Percentiles rank a stretch among this genome's conserved stretches.
Conservation (phyloP, 2,888 invertebrate species). For the Drosophila phalerata region DNA sequence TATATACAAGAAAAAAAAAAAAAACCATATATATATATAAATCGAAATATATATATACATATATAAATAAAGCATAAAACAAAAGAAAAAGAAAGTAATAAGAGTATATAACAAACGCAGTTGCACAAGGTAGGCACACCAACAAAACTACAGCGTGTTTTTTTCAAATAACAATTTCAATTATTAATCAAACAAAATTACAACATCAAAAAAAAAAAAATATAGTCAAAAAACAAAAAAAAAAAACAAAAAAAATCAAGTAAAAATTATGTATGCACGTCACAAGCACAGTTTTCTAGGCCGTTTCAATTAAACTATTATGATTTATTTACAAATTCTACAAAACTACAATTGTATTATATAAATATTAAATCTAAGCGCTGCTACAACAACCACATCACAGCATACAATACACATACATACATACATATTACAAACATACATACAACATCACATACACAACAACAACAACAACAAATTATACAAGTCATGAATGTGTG, state of each 20-base stretch:
- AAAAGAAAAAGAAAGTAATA: constrained; percentile 64
- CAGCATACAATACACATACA: constrained; percentile 2
- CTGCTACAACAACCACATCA: constrained; percentile 31
- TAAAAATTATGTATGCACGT: constrained; percentile 72
- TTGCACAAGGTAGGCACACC: constrained; percentile 85
- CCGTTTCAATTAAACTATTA: constrained; percentile 73
- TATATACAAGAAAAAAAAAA: constrained; percentile 54
- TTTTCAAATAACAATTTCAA: constrained; percentile 74
- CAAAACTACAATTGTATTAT: constrained; percentile 51
- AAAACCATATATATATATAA: constrained; percentile 60
- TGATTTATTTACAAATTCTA: constrained; percentile 69
- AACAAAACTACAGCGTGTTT: constrained; percentile 78
- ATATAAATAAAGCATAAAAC: constrained; percentile 57
- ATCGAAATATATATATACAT: constrained; percentile 70
- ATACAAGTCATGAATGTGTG: constrained; percentile 42
- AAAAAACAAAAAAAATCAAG: constrained; percentile 44
- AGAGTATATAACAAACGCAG: constrained; percentile 82
- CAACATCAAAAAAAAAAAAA: constrained; percentile 12
- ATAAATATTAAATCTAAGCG: constrained; percentile 65
- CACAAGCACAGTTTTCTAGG: constrained; percentile 79
- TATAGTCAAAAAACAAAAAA: constrained; percentile 27
- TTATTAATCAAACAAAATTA: constrained; percentile 66
- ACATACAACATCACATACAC: constrained; percentile 12
- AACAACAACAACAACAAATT: constrained; percentile 20
- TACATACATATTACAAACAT: constrained; percentile 6